Evolutionary conservation across 2,797 vertebrate species (phyloP).

Genomic region (Enteromius paludinosus): DNA sequence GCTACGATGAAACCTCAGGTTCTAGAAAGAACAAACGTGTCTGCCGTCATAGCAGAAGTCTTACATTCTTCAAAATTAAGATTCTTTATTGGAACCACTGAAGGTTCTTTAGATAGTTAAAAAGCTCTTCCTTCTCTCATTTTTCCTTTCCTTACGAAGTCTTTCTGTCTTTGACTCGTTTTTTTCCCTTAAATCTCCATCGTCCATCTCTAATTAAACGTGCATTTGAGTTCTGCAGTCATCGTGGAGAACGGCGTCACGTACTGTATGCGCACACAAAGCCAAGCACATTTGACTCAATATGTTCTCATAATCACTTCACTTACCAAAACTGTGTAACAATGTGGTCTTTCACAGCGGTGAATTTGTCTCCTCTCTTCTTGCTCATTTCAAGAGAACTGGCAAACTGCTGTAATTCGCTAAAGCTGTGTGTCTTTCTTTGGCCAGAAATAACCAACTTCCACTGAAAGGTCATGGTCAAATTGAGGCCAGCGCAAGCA

Average conservation of each 20-base stretch:
- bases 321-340: conserved; percentile 21
- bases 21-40: conserved; percentile 11
- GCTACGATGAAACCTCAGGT: conserved; percentile 18
- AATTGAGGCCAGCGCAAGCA: conserved; percentile 28
- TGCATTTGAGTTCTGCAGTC: background rate
- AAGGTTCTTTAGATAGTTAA: background rate
- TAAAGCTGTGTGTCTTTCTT: conserved; percentile 8
- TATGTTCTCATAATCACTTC: conserved; percentile 29
- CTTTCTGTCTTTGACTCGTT: background rate
- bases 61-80: background rate
- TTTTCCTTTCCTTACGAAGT: background rate
- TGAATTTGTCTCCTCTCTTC: conserved; percentile 11
- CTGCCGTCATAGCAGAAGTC: background rate
- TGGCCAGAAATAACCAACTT: conserved; percentile 31
- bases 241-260: background rate
- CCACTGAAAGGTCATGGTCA: conserved; percentile 7
- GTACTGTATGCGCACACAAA: background rate
- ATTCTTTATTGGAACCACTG: background rate
- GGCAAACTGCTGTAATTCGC: background rate
- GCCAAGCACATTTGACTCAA: conserved; percentile 7
- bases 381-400: conserved; percentile 21
- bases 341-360: conserved; percentile 14
- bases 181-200: background rate
- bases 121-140: background rate
- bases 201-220: background rate